These are phyloP conservation scores for Mactra quadrangularis DNA, from an alignment of 1,140 invertebrate genomes.

Conservation along the genomic window DNA sequence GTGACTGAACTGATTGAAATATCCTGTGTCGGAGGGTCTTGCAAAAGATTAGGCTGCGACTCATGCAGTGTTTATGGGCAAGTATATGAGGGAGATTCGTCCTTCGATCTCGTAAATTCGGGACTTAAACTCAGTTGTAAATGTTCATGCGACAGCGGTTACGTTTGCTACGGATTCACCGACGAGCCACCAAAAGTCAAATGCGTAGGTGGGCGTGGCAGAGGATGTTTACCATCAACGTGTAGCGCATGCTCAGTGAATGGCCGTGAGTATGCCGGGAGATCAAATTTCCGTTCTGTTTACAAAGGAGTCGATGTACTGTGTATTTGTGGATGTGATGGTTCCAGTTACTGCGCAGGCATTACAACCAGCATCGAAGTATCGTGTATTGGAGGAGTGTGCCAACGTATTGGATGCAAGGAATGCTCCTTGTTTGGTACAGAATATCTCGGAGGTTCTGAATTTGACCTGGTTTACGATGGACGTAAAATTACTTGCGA, in stretches of 20 bases:
- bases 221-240: constrained; percentile 25
- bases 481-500: constrained; percentile 27
- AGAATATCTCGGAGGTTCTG: constrained; percentile 35
- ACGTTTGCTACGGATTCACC: constrained; percentile 26
- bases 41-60: constrained; percentile 26
- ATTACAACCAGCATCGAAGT: constrained; percentile 48
- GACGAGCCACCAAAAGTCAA: not conserved
- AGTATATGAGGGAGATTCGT: constrained; percentile 26
- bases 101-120: constrained; percentile 23
- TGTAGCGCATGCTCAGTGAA: constrained; percentile 33
- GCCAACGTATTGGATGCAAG: constrained; percentile 44
- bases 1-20: constrained; percentile 37
- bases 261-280: constrained; percentile 14
- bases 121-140: constrained; percentile 44
- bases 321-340: constrained; percentile 57
- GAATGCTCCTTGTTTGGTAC: constrained; percentile 50
- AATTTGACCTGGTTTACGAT: constrained; percentile 40
- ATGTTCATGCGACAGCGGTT: constrained; percentile 46
- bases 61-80: constrained; percentile 36
- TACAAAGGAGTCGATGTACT: constrained; percentile 54
- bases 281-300: constrained; percentile 27
- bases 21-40: constrained; percentile 31
- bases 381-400: constrained; percentile 18
- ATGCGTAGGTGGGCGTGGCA: constrained; percentile 37
- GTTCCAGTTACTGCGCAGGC: constrained; percentile 42